phyloP scores from a whole-genome alignment of 2,888 invertebrate species.

The Anoncus sp. region DNA sequence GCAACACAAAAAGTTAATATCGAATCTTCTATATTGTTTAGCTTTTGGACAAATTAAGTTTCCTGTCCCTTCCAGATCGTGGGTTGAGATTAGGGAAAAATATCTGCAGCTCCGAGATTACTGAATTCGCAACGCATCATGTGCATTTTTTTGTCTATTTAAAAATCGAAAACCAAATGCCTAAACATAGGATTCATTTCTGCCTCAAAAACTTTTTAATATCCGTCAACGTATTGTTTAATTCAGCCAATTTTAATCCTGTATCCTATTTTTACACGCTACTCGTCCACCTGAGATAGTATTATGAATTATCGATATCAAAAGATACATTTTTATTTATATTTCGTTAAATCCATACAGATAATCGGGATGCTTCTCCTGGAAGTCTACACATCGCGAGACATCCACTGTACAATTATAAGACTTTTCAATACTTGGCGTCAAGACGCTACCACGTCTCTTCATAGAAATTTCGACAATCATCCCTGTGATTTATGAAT shows the following conservation, averaged over 20 bases:
- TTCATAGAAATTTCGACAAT: conserved; percentile 44
- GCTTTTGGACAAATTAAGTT: not conserved
- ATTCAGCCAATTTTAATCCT: not conserved
- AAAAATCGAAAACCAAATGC: not conserved
- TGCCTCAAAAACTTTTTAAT: no score
- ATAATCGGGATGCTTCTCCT: conserved; percentile 31
- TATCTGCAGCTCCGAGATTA: conserved; percentile 1
- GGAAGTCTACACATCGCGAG: conserved; percentile 28
- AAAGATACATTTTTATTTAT: conserved; percentile 9
- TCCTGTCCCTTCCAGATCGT: no score
- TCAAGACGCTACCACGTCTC: no score
- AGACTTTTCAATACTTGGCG: no score
- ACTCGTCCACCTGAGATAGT: not conserved
- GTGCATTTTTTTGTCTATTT: not conserved
- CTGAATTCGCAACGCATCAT: not conserved
- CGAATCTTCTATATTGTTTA: not conserved
- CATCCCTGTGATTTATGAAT: conserved; percentile 46
- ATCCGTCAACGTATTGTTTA: not conserved
- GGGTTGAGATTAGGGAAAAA: not conserved
- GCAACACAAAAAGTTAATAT: not conserved
- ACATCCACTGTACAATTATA: conserved; percentile 27
- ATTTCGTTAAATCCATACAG: conserved; percentile 42
- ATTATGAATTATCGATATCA: not conserved
- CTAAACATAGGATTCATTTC: not conserved
- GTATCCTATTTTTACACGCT: no score